phyloP scores from a whole-genome alignment of 2,888 invertebrate species.

The Anthrax anthrax region DNA sequence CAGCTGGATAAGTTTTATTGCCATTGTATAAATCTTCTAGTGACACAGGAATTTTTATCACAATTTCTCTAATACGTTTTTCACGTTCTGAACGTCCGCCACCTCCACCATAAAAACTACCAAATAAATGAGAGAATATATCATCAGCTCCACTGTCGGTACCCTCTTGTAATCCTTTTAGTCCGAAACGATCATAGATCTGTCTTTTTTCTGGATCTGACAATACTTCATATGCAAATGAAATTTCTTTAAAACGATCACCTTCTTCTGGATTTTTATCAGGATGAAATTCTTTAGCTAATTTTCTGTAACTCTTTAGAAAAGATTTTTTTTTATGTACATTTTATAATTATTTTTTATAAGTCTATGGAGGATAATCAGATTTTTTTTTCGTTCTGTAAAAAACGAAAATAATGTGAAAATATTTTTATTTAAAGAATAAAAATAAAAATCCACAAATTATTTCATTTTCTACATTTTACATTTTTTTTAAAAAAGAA shows the following conservation, averaged over 20 bases:
- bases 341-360: not conserved
- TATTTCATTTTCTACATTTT: too few relatives aligned
- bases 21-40: slow-evolving; percentile 87
- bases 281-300: slow-evolving; percentile 90
- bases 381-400: too few relatives aligned
- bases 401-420: too few relatives aligned
- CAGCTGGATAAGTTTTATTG: slow-evolving; percentile 45
- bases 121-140: slow-evolving; percentile 53
- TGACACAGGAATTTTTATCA: slow-evolving; percentile 70
- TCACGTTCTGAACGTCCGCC: slow-evolving; percentile 41
- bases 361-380: too few relatives aligned
- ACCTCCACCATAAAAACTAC: slow-evolving; percentile 42
- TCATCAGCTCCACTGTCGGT: slow-evolving; percentile 48
- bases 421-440: too few relatives aligned
- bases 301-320: slow-evolving; percentile 72
- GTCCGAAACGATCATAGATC: slow-evolving; percentile 72
- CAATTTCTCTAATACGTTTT: slow-evolving; percentile 60
- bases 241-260: slow-evolving; percentile 91
- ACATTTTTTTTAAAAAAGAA: too few relatives aligned
- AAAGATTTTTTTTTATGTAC: slow-evolving; percentile 6
- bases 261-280: slow-evolving; percentile 82
- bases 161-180: slow-evolving; percentile 79
- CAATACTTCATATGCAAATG: slow-evolving; percentile 85
- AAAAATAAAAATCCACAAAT: too few relatives aligned
- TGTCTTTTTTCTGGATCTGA: slow-evolving; percentile 78